Evolutionary conservation across 1,140 invertebrate genomes (phyloP).

Genomic region (Metaphire vulgaris): DNA sequence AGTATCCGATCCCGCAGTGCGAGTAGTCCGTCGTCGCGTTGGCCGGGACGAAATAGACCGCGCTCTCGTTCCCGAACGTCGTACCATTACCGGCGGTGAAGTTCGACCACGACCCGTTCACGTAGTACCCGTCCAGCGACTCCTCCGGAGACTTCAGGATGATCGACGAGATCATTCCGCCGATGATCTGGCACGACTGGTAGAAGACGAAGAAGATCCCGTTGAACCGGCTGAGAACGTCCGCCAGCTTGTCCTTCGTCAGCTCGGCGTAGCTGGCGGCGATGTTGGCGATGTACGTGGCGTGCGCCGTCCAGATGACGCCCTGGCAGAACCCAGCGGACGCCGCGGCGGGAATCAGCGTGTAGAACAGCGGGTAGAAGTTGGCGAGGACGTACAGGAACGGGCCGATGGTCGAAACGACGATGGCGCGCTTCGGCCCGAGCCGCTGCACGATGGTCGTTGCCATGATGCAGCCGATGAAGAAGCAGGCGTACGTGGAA

Average conservation of each 20-base stretch:
- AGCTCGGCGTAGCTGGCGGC: slow-evolving; percentile 36
- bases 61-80: slow-evolving; percentile 15
- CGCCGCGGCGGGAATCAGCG: slow-evolving; percentile 36
- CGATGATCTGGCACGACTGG: slow-evolving; percentile 38
- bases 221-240: slow-evolving; percentile 40
- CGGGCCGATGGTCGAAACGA: slow-evolving; percentile 30
- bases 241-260: slow-evolving; percentile 33
- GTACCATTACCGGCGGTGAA: slow-evolving; percentile 21
- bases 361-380: slow-evolving; percentile 38
- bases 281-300: slow-evolving; percentile 37
- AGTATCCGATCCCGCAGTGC: neutral
- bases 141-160: slow-evolving; percentile 32
- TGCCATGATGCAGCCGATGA: slow-evolving; percentile 39
- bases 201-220: slow-evolving; percentile 42
- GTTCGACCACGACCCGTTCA: slow-evolving; percentile 20
- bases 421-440: slow-evolving; percentile 34
- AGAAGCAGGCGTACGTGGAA: slow-evolving; percentile 75
- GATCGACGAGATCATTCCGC: slow-evolving; percentile 39
- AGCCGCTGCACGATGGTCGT: slow-evolving; percentile 37
- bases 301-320: slow-evolving; percentile 40
- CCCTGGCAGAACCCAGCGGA: slow-evolving; percentile 37
- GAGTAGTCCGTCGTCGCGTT: slow-evolving; percentile 1
- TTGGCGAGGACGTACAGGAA: slow-evolving; percentile 38
- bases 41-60: neutral
- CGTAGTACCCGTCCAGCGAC: slow-evolving; percentile 21